Conservation (phyloP, 2,888 invertebrate genomes). For the Spodoptera picta region DNA sequence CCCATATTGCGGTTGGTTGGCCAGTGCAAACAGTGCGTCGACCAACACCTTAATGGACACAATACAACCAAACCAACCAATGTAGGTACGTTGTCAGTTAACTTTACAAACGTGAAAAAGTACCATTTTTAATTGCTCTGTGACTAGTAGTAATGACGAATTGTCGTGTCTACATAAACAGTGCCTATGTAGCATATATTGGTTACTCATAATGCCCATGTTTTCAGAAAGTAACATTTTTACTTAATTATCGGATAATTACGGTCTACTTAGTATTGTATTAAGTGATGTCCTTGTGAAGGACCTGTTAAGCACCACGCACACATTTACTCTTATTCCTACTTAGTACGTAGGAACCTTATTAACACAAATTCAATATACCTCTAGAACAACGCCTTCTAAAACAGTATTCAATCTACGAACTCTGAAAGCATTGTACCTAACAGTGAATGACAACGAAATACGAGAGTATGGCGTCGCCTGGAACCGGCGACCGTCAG, state of each 20-base stretch:
- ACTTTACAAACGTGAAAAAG: constrained; percentile 16
- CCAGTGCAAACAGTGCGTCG: constrained; percentile 60
- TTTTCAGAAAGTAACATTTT: background rate
- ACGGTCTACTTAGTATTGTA: too few relatives aligned
- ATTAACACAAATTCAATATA: too few relatives aligned
- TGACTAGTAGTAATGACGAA: constrained; percentile 34
- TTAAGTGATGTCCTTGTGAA: too few relatives aligned
- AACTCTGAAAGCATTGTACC: constrained; percentile 15
- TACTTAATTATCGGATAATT: too few relatives aligned
- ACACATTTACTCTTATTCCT: background rate
- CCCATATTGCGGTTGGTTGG: constrained; percentile 82
- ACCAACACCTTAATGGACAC: constrained; percentile 66
- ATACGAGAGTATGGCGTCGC: constrained; percentile 50
- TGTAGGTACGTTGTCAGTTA: constrained; percentile 35
- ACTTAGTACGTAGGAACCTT: background rate
- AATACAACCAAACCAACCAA: constrained; percentile 62
- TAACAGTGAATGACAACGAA: constrained; percentile 64
- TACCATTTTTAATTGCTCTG: constrained; percentile 27
- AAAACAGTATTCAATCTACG: constrained; percentile 9
- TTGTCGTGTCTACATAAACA: constrained; percentile 41
- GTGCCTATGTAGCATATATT: constrained; percentile 18
- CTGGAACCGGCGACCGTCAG: constrained; percentile 62
- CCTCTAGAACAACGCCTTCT: background rate
- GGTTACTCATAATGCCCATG: constrained; percentile 5
- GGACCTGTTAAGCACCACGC: too few relatives aligned